phyloP scores from a whole-genome alignment of 1,140 invertebrate species.

The Nasonia longicornis region DNA sequence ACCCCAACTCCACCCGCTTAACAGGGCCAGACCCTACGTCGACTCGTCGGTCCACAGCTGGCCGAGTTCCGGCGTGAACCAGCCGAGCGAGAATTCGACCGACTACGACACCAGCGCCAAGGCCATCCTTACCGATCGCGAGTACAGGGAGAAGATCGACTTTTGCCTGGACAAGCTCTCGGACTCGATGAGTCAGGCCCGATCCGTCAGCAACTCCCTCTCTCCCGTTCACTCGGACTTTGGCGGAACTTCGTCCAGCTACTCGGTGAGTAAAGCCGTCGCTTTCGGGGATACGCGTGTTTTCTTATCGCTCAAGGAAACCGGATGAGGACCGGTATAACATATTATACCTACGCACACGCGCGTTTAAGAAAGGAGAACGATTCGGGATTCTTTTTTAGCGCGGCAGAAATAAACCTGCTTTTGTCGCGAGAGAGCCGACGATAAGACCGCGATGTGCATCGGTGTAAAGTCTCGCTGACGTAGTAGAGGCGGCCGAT shows the following conservation, averaged over 20 bases:
- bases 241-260: neutral
- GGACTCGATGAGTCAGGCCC: slow-evolving; percentile 14
- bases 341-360: neutral
- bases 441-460: neutral
- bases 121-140: slow-evolving; percentile 51
- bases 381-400: neutral
- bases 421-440: neutral
- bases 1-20: slow-evolving; percentile 41
- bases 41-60: slow-evolving; percentile 6
- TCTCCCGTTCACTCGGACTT: slow-evolving; percentile 9
- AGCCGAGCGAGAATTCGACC: neutral
- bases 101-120: slow-evolving; percentile 53
- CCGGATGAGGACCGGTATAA: neutral
- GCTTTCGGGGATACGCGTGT: neutral
- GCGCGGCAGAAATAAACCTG: neutral
- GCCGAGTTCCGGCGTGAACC: neutral
- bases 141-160: slow-evolving; percentile 53
- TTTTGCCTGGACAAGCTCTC: slow-evolving; percentile 50
- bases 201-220: neutral
- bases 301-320: neutral
- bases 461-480: neutral
- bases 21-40: slow-evolving; percentile 49
- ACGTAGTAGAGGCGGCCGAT: neutral
- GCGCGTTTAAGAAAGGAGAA: no score
- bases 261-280: slow-evolving; percentile 20